Conservation (phyloP, 2,888 invertebrate genomes). For the Drosophila villosipedis region DNA sequence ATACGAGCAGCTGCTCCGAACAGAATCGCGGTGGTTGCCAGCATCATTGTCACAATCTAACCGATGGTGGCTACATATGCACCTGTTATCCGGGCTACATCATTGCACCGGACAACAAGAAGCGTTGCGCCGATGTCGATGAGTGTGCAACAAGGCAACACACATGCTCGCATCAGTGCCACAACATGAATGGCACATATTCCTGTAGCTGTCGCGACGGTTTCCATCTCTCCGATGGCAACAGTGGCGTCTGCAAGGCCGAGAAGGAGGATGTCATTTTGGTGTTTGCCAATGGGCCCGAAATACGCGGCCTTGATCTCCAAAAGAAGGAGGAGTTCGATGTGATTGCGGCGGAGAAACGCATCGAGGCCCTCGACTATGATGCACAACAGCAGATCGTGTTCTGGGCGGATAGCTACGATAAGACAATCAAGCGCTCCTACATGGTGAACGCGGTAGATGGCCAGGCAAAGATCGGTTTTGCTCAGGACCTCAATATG, state of each 20-base stretch:
- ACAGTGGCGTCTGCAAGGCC: constrained; percentile 93
- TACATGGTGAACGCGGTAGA: constrained; percentile 93
- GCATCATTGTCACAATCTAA: constrained; percentile 95
- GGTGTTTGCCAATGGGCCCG: constrained; percentile 93
- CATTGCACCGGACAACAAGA: constrained; percentile 91
- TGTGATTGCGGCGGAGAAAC: constrained; percentile 93
- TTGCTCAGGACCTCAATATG: constrained; percentile 94
- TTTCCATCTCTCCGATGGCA: constrained; percentile 90
- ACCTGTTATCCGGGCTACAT: constrained; percentile 95
- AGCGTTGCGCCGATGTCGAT: constrained; percentile 94
- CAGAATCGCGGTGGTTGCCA: constrained; percentile 92
- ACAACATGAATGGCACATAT: constrained; percentile 95
- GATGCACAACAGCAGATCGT: constrained; percentile 93
- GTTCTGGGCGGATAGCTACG: constrained; percentile 98
- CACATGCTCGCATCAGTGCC: constrained; percentile 97
- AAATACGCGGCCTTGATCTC: constrained; percentile 91
- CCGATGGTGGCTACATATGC: constrained; percentile 94
- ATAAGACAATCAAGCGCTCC: constrained; percentile 95
- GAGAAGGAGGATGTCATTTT: constrained; percentile 89
- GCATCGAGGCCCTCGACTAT: constrained; percentile 96
- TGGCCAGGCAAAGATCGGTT: constrained; percentile 92
- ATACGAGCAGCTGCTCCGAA: constrained; percentile 87
- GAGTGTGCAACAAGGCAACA: constrained; percentile 94
- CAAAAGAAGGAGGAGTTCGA: constrained; percentile 90
- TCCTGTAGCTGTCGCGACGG: constrained; percentile 94